phyloP scores from a whole-genome alignment of 2,113 vertebrate genomes.

The Rhinolophus ferrumequinum region DNA sequence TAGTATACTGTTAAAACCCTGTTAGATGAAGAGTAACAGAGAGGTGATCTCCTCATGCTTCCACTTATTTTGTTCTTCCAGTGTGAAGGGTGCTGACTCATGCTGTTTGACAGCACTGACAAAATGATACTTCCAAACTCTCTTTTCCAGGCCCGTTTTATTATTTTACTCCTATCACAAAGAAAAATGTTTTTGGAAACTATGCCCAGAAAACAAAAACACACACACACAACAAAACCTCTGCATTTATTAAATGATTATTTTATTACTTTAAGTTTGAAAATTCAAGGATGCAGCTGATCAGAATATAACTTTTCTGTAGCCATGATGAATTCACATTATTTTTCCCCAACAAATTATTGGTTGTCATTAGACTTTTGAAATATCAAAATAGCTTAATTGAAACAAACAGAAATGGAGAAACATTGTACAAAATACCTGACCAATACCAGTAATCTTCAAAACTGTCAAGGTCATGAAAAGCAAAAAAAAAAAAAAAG shows the following conservation, averaged over 20 bases:
- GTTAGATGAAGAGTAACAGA: background rate
- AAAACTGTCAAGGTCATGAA: background rate
- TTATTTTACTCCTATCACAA: background rate
- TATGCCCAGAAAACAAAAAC: background rate
- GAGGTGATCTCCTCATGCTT: background rate
- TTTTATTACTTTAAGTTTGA: background rate
- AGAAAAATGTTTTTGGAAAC: background rate
- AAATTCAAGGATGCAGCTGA: background rate
- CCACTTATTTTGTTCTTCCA: background rate
- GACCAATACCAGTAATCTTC: background rate
- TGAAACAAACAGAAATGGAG: background rate
- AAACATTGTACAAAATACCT: background rate
- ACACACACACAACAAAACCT: background rate
- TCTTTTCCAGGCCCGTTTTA: background rate
- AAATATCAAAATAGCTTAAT: background rate
- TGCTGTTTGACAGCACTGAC: background rate
- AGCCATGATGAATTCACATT: background rate
- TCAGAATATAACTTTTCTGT: background rate
- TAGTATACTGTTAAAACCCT: background rate
- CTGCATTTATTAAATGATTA: background rate
- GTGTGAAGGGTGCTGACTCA: background rate
- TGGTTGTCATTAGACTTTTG: background rate
- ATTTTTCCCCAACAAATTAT: background rate
- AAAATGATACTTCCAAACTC: background rate
- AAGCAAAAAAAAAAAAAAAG: background rate